Evolutionary conservation across 2,113 vertebrate species (phyloP).

Genomic region (Siphamia tubifer): DNA sequence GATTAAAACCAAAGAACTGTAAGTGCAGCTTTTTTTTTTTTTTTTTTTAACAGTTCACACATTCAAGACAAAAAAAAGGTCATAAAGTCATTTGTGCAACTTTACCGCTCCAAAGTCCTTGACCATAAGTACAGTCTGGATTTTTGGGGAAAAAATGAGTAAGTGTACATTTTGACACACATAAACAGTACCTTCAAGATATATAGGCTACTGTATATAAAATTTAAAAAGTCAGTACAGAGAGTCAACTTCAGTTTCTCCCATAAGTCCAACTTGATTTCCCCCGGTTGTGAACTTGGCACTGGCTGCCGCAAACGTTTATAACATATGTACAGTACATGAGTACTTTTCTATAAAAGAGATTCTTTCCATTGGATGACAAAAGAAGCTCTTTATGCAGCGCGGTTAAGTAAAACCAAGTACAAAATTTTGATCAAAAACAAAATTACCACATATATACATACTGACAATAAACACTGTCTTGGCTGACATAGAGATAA

Average conservation of each 20-base stretch:
- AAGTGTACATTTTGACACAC: conserved; percentile 65
- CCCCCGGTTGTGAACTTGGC: conserved; percentile 53
- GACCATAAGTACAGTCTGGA: conserved; percentile 54
- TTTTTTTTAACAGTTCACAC: conserved; percentile 47
- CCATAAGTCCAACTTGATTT: conserved; percentile 45
- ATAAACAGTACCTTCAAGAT: conserved; percentile 71
- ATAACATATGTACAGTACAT: conserved; percentile 61
- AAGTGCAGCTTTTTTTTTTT: conserved; percentile 65
- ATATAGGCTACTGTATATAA: conserved; percentile 43
- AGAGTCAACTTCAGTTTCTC: conserved; percentile 53
- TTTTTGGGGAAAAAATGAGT: conserved; percentile 49
- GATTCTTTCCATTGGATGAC: conserved; percentile 60
- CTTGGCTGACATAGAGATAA: conserved; percentile 67
- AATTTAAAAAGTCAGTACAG: conserved; percentile 50
- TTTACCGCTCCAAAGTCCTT: conserved; percentile 50
- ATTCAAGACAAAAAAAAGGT: conserved; percentile 48
- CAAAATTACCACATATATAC: conserved; percentile 43
- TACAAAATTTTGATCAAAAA: conserved; percentile 49
- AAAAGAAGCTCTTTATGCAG: conserved; percentile 52
- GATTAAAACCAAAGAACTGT: conserved; percentile 26
- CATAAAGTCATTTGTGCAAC: conserved; percentile 55
- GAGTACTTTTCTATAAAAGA: conserved; percentile 34
- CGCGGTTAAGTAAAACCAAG: conserved; percentile 33
- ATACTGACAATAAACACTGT: conserved; percentile 50
- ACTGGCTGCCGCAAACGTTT: conserved; percentile 44